A percentile compares a stretch with the other conserved stretches of the same genome.
phyloP scores from a whole-genome alignment of 2,888 invertebrate genomes.

The Sturmia bella region DNA sequence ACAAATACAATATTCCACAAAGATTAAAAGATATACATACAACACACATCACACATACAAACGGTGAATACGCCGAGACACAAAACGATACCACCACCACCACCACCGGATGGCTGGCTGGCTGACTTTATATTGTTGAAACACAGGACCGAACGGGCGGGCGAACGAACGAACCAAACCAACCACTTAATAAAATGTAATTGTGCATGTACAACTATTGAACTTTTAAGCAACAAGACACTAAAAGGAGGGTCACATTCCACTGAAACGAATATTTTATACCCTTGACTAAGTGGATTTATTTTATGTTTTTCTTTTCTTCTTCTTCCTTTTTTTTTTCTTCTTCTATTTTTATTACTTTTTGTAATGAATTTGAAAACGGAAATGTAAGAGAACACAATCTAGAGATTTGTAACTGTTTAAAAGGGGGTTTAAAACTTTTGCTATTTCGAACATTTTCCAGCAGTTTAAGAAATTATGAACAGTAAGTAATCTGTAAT shows the following conservation, averaged over 20 bases:
- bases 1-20: slow-evolving; percentile 17
- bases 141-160: background rate
- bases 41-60: background rate
- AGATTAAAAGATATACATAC: background rate
- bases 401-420: too few species aligned
- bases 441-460: too few species aligned
- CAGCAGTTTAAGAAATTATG: too few species aligned
- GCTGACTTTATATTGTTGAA: background rate
- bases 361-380: too few species aligned
- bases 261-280: slow-evolving; percentile 31
- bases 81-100: background rate
- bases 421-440: too few species aligned
- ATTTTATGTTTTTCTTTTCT: background rate
- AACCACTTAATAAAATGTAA: slow-evolving; percentile 65
- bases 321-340: too few species aligned
- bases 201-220: slow-evolving; percentile 66
- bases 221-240: slow-evolving; percentile 44
- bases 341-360: too few species aligned
- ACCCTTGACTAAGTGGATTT: slow-evolving; percentile 32
- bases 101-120: background rate
- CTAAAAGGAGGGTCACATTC: slow-evolving; percentile 34
- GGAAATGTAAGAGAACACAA: too few species aligned
- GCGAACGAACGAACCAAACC: slow-evolving; percentile 18
- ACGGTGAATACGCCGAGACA: too few species aligned
- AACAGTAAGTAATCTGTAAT: too few species aligned